Evolutionary conservation across 2,888 invertebrate genomes (phyloP), one percentile per base, ranked within the genome.

Genomic region (Junonia oenone): DNA sequence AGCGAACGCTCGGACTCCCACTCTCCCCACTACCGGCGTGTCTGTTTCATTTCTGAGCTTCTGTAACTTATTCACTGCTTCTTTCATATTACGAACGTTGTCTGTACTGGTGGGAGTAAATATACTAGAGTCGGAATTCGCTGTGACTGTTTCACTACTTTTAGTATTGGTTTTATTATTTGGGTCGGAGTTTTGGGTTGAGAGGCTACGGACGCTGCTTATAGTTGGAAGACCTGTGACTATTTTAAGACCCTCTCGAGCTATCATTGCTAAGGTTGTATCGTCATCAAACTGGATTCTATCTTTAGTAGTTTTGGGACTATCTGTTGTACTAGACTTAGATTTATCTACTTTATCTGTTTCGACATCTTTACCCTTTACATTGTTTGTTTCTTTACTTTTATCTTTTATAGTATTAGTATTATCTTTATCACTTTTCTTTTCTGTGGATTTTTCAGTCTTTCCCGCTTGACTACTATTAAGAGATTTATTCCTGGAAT

Each of bases 1-100:
- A 0, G 90, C 90, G 60, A 90, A 90, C 0, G 90, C 81, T 11
- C 86, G 67, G 0, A 90, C 90, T 0, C 89, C 90, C 0, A 90
- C 86, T 11, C 77, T 68, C 0, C 88, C 89, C 1, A 40, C 38
- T 11, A 87, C 75, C 5, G 73, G 62, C 0, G 79, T 62, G 5
- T 81, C 76, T 0, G 69, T 61, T 0, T 71, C 75, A 1, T 66
- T 73, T 19, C 77, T 68, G 1, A 78, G 45, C 51, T 72, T 81
- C 43, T 83, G 79, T 13, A 80, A 66, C 59, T 81, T 83, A 0
- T 71, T 69, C 0, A 72, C 74, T 0, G 78, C 77, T 27, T 85
- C 84, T 48, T 74, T 77, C 73, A 75, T 73, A 33, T 72, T 82
- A 2, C 66, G 68, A 0, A 75, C 73, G 52, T 70, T 79, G 4